Percentiles rank a stretch among this genome's conserved stretches.
These are phyloP conservation scores for Polyploca ridens DNA, from an alignment of 2,888 invertebrate genomes.

Conservation along the genomic window DNA sequence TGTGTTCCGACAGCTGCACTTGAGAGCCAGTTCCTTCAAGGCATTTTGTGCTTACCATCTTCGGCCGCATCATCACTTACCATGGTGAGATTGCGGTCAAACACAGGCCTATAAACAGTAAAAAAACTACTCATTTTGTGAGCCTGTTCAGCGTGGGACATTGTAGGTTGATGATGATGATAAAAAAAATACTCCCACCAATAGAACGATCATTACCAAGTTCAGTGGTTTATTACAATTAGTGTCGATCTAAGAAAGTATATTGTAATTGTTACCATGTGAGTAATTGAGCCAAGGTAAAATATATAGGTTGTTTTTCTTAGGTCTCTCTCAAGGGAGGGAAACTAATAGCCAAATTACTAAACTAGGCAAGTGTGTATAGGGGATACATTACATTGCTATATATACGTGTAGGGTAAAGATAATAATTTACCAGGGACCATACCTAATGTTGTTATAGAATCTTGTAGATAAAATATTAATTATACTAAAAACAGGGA, in stretches of 20 bases:
- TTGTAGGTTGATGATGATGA: too few species aligned
- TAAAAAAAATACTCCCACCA: too few species aligned
- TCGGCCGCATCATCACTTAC: too few species aligned
- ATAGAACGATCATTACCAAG: background rate
- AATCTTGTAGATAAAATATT: background rate
- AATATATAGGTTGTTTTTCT: background rate
- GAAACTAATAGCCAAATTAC: constrained; percentile 1
- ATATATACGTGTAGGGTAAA: background rate
- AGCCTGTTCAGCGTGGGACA: too few species aligned
- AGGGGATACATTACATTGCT: background rate
- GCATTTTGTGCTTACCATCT: too few species aligned
- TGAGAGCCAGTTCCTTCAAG: too few species aligned
- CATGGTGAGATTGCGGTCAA: too few species aligned
- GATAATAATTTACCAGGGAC: background rate
- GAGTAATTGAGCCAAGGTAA: background rate
- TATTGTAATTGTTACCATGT: background rate
- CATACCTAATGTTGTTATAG: too few species aligned
- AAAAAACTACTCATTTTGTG: too few species aligned
- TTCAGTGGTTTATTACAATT: background rate
- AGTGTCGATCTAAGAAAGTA: too few species aligned
- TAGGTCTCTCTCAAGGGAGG: background rate
- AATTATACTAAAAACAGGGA: background rate
- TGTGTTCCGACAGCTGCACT: too few species aligned
- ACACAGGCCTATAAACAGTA: too few species aligned
- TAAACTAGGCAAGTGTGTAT: background rate